A percentile compares a stretch with the other conserved stretches of the same genome.
Conservation (phyloP, 2,113 vertebrate species). For the Austrofundulus limnaeus region DNA sequence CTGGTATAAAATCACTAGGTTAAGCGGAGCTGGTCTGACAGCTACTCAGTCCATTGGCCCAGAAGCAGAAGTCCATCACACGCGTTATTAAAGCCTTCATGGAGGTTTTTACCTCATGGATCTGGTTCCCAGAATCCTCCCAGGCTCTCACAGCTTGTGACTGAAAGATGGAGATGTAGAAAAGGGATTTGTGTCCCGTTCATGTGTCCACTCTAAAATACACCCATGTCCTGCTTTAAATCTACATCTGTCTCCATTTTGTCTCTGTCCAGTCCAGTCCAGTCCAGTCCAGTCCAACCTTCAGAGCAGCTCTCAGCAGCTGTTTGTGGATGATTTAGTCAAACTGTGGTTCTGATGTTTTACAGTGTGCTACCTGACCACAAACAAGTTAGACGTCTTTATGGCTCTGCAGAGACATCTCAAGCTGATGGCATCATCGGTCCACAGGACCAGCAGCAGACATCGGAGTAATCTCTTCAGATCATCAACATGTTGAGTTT, state of each 20-base stretch:
- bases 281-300: too few species aligned
- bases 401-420: conserved; percentile 37
- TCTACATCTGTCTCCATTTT: too few species aligned
- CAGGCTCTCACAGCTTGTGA: conserved; percentile 77
- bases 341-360: conserved; percentile 1
- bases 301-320: too few species aligned
- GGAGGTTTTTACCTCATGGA: conserved; percentile 90
- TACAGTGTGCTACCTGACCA: conserved; percentile 84
- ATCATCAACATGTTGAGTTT: not conserved
- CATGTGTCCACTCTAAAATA: not conserved
- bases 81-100: conserved; percentile 96
- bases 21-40: too few species aligned
- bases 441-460: not conserved
- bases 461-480: not conserved
- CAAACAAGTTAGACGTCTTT: conserved; percentile 65
- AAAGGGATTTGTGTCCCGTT: too few species aligned
- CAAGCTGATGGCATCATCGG: conserved; percentile 1
- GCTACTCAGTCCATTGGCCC: too few species aligned
- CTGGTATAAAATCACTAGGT: too few species aligned
- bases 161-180: not conserved
- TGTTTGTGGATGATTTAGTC: too few species aligned
- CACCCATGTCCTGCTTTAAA: conserved; percentile 27
- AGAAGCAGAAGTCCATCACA: too few species aligned
- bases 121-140: conserved; percentile 81
- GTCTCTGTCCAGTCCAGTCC: too few species aligned